Base-by-base conservation (phyloP, 2,888 invertebrate species). In the Patella ulyssiponensis region DNA sequence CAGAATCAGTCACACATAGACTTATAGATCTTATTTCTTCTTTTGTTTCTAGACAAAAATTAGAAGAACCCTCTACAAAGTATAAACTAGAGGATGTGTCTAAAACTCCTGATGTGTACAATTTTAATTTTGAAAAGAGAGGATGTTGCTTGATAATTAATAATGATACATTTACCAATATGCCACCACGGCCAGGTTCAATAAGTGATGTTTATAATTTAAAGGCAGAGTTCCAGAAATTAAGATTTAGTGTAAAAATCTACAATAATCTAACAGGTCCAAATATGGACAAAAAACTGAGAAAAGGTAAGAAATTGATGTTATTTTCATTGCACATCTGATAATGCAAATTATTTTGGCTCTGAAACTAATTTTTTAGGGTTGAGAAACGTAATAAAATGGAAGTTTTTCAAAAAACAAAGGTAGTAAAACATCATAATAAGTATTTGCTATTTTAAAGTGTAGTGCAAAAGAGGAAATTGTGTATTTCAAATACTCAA, bases 71-170 rank as follows among this genome's bases (percentile, higher is more conserved):
- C 2, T 17, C 23, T 3, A 23, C 20, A 64, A 64, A 64, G 23
- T 64, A 64, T 23, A 64, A 64, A 64, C 64, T 11, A 3, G 12
- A 64, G 3, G 3, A 20, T 64, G 64, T 23, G 23, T 64, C 64
- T 64, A 64, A 64, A 23, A 9, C 3, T 64, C 9, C 33, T n/a
- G 78, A 81, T 64, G 70, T 73, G 2, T 83, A 83, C 52, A 23
- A 81, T 27, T 83, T 83, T 73, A 77, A 44, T 12, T 70, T 77
- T 52, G 51, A 53, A 14, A 73, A 80, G 17, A 73, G 81, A 75
- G 83, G 83, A 3, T 77, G 79, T 0, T 81, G 81, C 3, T 71
- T 83, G 33, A 83, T 83, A 58, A 83, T 83, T 73, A 80, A 80
- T 75, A 83, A 83, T 64, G 83, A 83, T 69, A 76, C 78, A 20